Evolutionary conservation across 2,888 invertebrate species (phyloP), one percentile per base, ranked within the genome.

Genomic region (Leucoptera coffeella): DNA sequence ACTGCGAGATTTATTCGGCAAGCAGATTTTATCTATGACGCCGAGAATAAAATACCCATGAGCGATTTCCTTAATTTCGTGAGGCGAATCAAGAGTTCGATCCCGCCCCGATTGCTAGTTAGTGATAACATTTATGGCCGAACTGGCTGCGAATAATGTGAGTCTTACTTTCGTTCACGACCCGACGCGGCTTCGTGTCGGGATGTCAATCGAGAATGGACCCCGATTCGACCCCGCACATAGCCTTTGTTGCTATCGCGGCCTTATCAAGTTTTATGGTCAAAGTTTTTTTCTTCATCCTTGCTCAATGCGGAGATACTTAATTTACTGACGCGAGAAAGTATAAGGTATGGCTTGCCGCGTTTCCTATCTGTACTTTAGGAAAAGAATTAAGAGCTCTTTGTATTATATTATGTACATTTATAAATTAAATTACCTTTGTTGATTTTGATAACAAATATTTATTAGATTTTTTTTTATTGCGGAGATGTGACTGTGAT

Each of bases 11-110:
- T n/a, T n/a, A n/a, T n/a, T n/a, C n/a, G n/a, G 41, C 43, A 41
- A 41, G 36, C 43, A 47, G 54, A 50, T 47, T 41, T 40, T 46
- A 48, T 48, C 46, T 32, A 29, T 29, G 34, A 36, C 38, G 36
- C 30, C 28, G 42, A 50, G 62, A 61, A 61, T 67, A 64, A 69
- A 67, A 69, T 60, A 58, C 60, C 59, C 64, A 65, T 69, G 62
- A 69, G 64, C 67, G 64, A 64, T 67, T 67, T 61, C 61, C 65
- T 69, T 69, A 69, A 69, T 69, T 69, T 64, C 60, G 65, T 61
- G 64, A 57, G 57, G 41, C 54, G 57, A 64, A 65, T 65, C 60
- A 54, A 49, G 51, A 54, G 58, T 61, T 64, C 62, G 67, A 58
- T 55, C 52, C 30, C 64, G 60, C 60, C 65, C 57, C 41, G 67